Base-by-base conservation (phyloP, 2,888 invertebrate species). In the Acleris emargana region DNA sequence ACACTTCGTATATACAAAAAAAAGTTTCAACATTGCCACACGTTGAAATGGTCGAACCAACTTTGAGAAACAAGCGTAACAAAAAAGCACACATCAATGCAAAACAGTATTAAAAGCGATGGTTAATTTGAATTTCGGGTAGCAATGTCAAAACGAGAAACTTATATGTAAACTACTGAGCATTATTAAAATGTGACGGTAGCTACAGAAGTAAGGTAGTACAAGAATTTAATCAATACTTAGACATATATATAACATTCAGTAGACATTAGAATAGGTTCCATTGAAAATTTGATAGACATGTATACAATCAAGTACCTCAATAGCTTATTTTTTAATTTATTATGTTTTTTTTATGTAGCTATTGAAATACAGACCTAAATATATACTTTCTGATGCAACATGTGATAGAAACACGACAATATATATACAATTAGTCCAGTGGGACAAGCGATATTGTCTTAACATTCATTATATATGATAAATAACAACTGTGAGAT, bases 191-290 rank as follows among this genome's bases (percentile, higher is more conserved):
- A 80, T 78, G 82, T 82, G 83, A 81, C 77, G 76, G 81, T 81
- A 81, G 77, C 82, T 86, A 84, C 74, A 79, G 82, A 82, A 83
- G 76, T 86, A 86, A n/a, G n/a, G n/a, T 89, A 67, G 61, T 70
- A 70, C 49, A 62, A 64, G 64, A 70, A 60, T 66, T 57, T 67
- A 88, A 78, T 78, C 76, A 72, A 81, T 87, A 87, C 88, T 88
- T 91, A 89, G 87, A 91, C 89, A 91, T 90, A 91, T 89, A 89
- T 89, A 89, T 91, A 91, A 91, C 91, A 91, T 91, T 90, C 84
- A 90, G 85, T 89, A 89, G 88, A 91, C 89, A 89, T 86, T 84
- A 84, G 86, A 86, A 84, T 87, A 86, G 76, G 80, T 85, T 84
- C 82, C 84, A 86, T 83, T 79, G 80, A 88, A 82, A 81, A 79